Evolutionary conservation across 2,888 invertebrate species (phyloP).

Genomic region (Tetropium fuscum): DNA sequence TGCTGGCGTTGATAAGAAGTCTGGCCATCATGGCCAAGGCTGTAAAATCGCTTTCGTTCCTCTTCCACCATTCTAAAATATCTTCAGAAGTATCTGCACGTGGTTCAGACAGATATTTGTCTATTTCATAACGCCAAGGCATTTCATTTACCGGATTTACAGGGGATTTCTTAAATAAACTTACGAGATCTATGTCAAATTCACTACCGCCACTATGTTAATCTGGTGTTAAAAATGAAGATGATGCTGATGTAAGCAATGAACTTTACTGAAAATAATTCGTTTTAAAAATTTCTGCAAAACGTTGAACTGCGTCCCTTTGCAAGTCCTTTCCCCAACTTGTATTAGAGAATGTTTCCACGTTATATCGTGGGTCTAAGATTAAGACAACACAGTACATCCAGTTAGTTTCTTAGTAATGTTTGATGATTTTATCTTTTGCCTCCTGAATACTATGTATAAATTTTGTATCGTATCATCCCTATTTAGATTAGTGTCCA

Average conservation of each 20-base stretch:
- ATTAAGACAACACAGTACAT: slow-evolving; percentile 45
- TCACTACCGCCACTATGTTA: neutral
- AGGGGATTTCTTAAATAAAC: slow-evolving; percentile 9
- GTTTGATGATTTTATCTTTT: slow-evolving; percentile 46
- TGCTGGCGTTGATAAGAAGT: slow-evolving; percentile 36
- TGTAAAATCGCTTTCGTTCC: slow-evolving; percentile 33
- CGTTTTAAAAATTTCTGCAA: neutral
- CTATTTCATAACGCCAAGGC: slow-evolving; percentile 39
- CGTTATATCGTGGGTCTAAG: slow-evolving; percentile 47
- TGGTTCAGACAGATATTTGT: slow-evolving; percentile 35
- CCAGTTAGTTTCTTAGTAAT: slow-evolving; percentile 48
- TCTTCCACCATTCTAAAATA: slow-evolving; percentile 37
- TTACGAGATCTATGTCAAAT: slow-evolving; percentile 9
- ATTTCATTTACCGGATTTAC: slow-evolving; percentile 20
- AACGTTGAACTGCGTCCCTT: neutral
- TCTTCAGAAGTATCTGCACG: slow-evolving; percentile 34
- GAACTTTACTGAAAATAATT: neutral
- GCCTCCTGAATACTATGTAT: slow-evolving; percentile 41
- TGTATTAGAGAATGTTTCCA: slow-evolving; percentile 44
- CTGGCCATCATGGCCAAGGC: slow-evolving; percentile 35
- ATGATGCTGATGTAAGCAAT: neutral
- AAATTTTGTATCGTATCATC: slow-evolving; percentile 39
- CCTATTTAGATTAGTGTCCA: slow-evolving; percentile 28
- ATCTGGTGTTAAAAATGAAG: neutral
- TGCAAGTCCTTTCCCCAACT: slow-evolving; percentile 32